These are phyloP conservation scores for Drosophila ercepeae DNA, from an alignment of 1,140 invertebrate genomes.

Conservation along the genomic window DNA sequence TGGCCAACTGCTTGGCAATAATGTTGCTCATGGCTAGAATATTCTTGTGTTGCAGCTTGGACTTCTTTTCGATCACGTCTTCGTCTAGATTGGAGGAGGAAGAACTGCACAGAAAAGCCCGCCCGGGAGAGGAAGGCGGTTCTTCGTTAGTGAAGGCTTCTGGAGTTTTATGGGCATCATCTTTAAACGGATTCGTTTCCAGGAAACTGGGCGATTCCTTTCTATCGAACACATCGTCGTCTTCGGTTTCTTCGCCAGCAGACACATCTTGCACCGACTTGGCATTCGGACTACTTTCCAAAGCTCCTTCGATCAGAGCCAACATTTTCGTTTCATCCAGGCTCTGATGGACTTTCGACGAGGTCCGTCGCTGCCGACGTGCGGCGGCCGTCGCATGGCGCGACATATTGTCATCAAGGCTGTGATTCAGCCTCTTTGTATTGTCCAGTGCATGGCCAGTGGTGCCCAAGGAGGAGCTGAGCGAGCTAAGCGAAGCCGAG, in stretches of 20 bases:
- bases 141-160: conserved; percentile 6
- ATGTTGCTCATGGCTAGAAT: conserved; percentile 79
- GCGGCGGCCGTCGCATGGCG: conserved; percentile 65
- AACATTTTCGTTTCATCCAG: conserved; percentile 86
- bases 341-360: conserved; percentile 85
- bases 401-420: conserved; percentile 87
- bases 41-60: conserved; percentile 66
- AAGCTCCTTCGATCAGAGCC: conserved; percentile 64
- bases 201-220: conserved; percentile 65
- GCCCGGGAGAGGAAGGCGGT: conserved; percentile 13
- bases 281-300: conserved; percentile 24
- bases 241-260: conserved; percentile 51
- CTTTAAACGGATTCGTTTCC: conserved; percentile 78
- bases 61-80: conserved; percentile 6
- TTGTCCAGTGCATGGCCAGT: conserved; percentile 53
- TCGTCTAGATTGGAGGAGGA: conserved; percentile 55
- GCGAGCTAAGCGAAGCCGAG: conserved; percentile 86
- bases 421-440: conserved; percentile 87
- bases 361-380: conserved; percentile 51
- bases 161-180: conserved; percentile 55
- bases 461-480: conserved; percentile 65
- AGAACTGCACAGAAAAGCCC: conserved; percentile 51
- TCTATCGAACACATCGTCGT: conserved; percentile 74
- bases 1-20: conserved; percentile 75
- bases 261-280: conserved; percentile 42